phyloP scores from a whole-genome alignment of 2,888 invertebrate species.

The Drosophila anceps region DNA sequence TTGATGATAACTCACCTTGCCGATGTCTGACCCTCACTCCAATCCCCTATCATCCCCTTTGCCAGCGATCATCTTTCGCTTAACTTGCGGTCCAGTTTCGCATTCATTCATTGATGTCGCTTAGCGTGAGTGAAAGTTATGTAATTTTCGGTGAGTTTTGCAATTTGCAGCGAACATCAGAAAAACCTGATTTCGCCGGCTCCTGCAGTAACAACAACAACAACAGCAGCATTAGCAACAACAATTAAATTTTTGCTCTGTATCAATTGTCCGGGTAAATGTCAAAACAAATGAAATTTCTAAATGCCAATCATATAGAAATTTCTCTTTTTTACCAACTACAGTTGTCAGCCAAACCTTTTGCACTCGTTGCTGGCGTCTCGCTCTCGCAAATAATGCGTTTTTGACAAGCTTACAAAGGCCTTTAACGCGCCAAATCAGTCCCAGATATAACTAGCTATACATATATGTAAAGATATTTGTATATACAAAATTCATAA shows the following conservation, averaged over 20 bases:
- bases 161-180: conserved; percentile 63
- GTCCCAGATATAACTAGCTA: conserved; percentile 14
- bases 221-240: not conserved
- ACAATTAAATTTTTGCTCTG: conserved; percentile 3
- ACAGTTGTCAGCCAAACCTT: conserved; percentile 60
- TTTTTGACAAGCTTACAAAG: conserved; percentile 66
- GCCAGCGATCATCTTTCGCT: not conserved
- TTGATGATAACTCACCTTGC: conserved; percentile 61
- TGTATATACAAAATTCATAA: conserved; percentile 65
- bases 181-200: conserved; percentile 70
- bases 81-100: conserved; percentile 66
- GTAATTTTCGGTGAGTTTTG: conserved; percentile 71
- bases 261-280: conserved; percentile 53
- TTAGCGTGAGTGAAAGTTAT: conserved; percentile 77
- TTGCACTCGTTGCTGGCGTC: conserved; percentile 2
- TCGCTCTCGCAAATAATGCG: conserved; percentile 44
- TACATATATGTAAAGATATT: not conserved
- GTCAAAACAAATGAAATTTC: conserved; percentile 74
- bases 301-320: conserved; percentile 79
- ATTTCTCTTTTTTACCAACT: conserved; percentile 70
- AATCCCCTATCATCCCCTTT: too few relatives aligned
- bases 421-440: conserved; percentile 41
- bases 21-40: conserved; percentile 17
- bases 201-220: conserved; percentile 24
- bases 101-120: conserved; percentile 67